phyloP scores from a whole-genome alignment of 2,888 invertebrate genomes.

The Heliconius cydno region DNA sequence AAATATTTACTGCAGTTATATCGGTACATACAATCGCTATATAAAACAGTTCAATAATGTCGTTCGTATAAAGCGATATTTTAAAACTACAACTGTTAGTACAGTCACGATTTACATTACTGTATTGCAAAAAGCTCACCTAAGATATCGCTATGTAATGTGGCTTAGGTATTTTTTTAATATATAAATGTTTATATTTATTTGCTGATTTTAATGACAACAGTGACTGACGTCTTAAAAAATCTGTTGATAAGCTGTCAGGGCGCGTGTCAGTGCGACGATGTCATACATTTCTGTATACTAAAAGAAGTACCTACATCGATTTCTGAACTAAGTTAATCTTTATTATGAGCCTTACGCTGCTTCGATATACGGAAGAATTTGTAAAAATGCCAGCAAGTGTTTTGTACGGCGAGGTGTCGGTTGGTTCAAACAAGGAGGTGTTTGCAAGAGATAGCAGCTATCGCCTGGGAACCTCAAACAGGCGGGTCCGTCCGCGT shows the following conservation, averaged over 20 bases:
- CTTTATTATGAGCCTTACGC: constrained; percentile 25
- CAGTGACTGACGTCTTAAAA: constrained; percentile 75
- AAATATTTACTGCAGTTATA: constrained; percentile 22
- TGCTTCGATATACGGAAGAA: constrained; percentile 34
- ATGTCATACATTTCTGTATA: constrained; percentile 50
- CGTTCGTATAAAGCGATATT: constrained; percentile 35
- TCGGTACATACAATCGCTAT: constrained; percentile 26
- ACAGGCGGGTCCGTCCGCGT: constrained; percentile 74
- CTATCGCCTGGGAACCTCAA: constrained; percentile 82
- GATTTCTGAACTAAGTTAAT: constrained; percentile 30
- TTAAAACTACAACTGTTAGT: constrained; percentile 26
- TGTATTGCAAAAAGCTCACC: constrained; percentile 19
- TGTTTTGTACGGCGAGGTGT: constrained; percentile 56
- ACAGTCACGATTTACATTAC: constrained; percentile 43
- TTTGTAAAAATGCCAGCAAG: constrained; percentile 39
- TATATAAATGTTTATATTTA: background rate
- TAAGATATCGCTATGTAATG: constrained; percentile 22
- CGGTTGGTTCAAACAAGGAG: constrained; percentile 79
- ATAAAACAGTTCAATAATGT: constrained; percentile 31
- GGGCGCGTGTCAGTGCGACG: constrained; percentile 68
- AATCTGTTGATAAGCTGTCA: constrained; percentile 68
- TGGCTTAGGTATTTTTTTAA: constrained; percentile 26
- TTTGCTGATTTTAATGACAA: constrained; percentile 61
- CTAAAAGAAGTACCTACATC: constrained; percentile 43
- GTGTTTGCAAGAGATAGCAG: constrained; percentile 81